phyloP scores from a whole-genome alignment of 2,113 vertebrate species.

The Neofelis nebulosa region DNA sequence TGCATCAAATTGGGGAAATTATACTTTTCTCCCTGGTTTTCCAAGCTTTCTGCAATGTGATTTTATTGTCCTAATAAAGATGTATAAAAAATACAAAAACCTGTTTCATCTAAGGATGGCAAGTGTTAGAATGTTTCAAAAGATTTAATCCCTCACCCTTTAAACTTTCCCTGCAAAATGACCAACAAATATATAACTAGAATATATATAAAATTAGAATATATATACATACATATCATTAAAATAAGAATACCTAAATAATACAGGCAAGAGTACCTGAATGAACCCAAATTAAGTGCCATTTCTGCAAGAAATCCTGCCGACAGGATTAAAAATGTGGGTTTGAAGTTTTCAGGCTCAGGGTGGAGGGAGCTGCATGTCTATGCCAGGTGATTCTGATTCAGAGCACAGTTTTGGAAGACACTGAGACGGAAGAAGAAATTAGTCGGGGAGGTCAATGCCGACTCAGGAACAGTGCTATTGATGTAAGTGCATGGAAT shows the following conservation, averaged over 20 bases:
- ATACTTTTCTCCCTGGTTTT: background rate
- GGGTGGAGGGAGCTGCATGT: background rate
- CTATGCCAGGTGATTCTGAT: background rate
- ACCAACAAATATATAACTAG: background rate
- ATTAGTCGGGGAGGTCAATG: background rate
- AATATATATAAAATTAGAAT: background rate
- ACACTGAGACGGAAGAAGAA: background rate
- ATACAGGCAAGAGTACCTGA: background rate
- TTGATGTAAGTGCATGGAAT: background rate
- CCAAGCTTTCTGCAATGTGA: conserved; percentile 50
- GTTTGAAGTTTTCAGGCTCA: background rate
- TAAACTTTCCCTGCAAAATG: conserved; percentile 25
- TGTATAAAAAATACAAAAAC: conserved; percentile 51
- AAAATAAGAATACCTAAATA: background rate
- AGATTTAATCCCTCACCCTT: background rate
- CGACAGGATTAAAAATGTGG: background rate
- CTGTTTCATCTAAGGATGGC: conserved; percentile 9
- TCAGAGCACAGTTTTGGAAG: background rate
- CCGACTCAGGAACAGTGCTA: background rate
- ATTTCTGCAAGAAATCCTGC: background rate
- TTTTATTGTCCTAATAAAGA: conserved; percentile 68
- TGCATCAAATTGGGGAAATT: conserved; percentile 49
- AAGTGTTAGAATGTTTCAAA: conserved; percentile 10
- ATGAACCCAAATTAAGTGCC: background rate
- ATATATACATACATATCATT: background rate